A percentile compares a stretch with the other conserved stretches of the same genome.
Evolutionary conservation across 2,113 vertebrate species (phyloP).

Genomic region (Thunnus maccoyii): DNA sequence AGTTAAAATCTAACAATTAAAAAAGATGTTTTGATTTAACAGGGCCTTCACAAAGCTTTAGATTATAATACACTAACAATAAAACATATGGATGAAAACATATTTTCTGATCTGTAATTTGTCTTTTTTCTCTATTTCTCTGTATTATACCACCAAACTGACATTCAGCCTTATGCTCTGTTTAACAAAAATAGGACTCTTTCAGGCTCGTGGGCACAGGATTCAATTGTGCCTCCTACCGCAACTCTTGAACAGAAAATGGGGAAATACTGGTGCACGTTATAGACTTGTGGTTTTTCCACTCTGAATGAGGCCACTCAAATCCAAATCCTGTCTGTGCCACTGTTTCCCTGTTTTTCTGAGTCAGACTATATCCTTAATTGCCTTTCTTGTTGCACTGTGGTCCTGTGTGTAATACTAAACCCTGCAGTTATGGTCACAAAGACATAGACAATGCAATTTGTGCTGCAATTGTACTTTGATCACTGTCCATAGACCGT

Average conservation of each 20-base stretch:
- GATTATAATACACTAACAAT: neutral
- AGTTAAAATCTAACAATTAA: too few relatives aligned
- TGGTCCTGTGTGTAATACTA: slow-evolving; percentile 27
- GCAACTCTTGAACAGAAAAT: slow-evolving; percentile 18
- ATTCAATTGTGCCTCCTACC: slow-evolving; percentile 9
- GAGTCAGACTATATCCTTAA: slow-evolving; percentile 30
- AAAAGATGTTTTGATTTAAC: neutral
- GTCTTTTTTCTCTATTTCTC: neutral
- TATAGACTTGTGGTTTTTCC: slow-evolving; percentile 40
- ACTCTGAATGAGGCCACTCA: slow-evolving; percentile 32
- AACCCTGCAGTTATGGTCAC: slow-evolving; percentile 27
- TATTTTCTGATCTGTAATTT: neutral
- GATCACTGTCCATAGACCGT: slow-evolving; percentile 21
- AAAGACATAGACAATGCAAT: slow-evolving; percentile 38
- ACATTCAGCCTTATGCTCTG: neutral
- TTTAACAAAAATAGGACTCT: slow-evolving; percentile 9
- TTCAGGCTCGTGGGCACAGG: slow-evolving; percentile 6
- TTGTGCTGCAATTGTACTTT: slow-evolving; percentile 32
- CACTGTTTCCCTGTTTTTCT: slow-evolving; percentile 36
- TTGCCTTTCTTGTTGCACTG: slow-evolving; percentile 19
- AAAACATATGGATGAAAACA: too few relatives aligned
- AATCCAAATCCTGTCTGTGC: slow-evolving; percentile 29
- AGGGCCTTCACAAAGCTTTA: neutral
- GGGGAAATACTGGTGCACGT: slow-evolving; percentile 25
- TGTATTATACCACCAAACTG: neutral